phyloP scores from a whole-genome alignment of 2,113 vertebrate species.

The Malurus alboscapulatus region DNA sequence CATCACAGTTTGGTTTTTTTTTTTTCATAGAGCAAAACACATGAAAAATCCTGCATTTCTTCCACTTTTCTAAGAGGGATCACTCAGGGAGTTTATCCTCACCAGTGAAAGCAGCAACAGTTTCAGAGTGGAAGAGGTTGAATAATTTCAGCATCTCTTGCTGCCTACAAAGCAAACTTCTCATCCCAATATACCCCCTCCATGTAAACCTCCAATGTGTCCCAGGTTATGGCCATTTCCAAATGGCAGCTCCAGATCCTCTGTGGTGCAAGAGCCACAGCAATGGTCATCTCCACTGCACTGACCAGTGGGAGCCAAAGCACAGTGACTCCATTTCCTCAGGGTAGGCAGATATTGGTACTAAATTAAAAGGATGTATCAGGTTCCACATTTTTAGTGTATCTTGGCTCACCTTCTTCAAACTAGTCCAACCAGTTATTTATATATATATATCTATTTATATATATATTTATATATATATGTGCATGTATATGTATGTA shows the following conservation, averaged over 20 bases:
- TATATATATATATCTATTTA: too few relatives aligned
- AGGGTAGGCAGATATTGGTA: not conserved
- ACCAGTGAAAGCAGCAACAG: not conserved
- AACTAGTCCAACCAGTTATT: not conserved
- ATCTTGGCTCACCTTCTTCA: not conserved
- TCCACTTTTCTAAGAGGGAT: not conserved
- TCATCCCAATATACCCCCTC: not conserved
- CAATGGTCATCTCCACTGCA: accelerated
- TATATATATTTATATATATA: too few relatives aligned
- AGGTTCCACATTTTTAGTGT: not conserved
- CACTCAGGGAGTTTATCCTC: not conserved
- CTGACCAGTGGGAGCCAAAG: not conserved
- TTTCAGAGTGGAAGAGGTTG: not conserved
- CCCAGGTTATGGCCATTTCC: not conserved
- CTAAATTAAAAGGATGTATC: not conserved
- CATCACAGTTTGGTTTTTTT: not conserved
- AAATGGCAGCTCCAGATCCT: not conserved
- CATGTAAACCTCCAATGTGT: accelerated
- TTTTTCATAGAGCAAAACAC: not conserved
- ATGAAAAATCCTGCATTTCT: not conserved
- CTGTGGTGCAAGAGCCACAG: not conserved
- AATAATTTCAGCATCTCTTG: not conserved
- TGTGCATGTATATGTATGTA: too few relatives aligned
- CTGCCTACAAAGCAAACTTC: not conserved
- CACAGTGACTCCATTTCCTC: accelerated